These are phyloP conservation scores for Rhyacichthys aspro DNA, from an alignment of 2,797 vertebrate species.

Conservation along the genomic window DNA sequence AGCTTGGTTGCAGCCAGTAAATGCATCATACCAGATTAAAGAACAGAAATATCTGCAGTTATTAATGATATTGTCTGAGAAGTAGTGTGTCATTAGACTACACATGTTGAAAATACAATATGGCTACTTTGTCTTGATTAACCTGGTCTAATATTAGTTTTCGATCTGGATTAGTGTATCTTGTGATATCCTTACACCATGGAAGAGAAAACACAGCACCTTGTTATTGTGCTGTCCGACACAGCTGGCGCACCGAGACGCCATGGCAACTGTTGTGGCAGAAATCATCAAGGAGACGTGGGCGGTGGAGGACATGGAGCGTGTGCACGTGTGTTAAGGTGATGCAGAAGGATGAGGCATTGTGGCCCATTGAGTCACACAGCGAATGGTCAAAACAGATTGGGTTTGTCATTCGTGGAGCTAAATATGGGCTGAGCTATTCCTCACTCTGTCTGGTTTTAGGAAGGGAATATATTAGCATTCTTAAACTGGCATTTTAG, in stretches of 20 bases:
- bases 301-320: constrained; percentile 41
- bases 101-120: neutral
- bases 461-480: neutral
- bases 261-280: constrained; percentile 74
- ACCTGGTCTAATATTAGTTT: neutral
- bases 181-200: constrained; percentile 16
- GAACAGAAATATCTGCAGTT: constrained; percentile 19
- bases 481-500: neutral
- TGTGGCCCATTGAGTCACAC: constrained; percentile 2
- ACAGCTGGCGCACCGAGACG: constrained; percentile 48
- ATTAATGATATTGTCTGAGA: constrained; percentile 4
- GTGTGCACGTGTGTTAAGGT: constrained; percentile 22
- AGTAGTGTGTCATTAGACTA: no score
- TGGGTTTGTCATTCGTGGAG: neutral
- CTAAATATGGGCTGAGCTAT: neutral
- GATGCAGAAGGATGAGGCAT: constrained; percentile 25
- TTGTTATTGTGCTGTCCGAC: constrained; percentile 51
- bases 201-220: constrained; percentile 33
- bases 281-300: constrained; percentile 58
- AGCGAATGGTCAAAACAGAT: constrained; percentile 5
- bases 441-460: neutral
- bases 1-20: constrained; percentile 20
- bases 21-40: constrained; percentile 21
- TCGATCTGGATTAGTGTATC: neutral
- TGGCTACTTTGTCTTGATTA: neutral